Base-by-base conservation (phyloP, 2,113 vertebrate genomes). In the Aleadryas rufinucha region DNA sequence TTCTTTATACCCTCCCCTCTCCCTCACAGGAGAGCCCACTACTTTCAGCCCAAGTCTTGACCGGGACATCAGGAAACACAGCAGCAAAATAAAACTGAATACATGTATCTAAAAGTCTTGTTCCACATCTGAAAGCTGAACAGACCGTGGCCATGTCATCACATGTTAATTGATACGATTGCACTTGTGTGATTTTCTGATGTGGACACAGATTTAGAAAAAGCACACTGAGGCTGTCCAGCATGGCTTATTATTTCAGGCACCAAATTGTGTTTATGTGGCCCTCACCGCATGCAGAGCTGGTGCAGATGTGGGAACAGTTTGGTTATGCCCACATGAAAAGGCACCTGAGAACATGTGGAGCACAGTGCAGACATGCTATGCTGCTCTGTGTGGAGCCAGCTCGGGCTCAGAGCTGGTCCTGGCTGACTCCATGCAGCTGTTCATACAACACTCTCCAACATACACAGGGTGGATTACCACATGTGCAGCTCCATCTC, bases 301-400 rank as follows among this genome's bases (percentile, higher is more conserved):
- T 60, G 68, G 37, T 56, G 71, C 71, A 61, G 87, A 18, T 35
- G 37, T 44, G 49, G 63, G 41, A 77, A 24, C 10, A 19, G 37
- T 3, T 17, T 1, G 2, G 64, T 35, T n/a, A 19, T 9, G 30
- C 7, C 37, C 47, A 16, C 0, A 0, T 24, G 54, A 35, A 76
- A 17, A 77, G 7, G 45, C 18, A 31, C 31, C 41, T 65, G 66
- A 21, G 53, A 57, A 6, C 2, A 3, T 0, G 0, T 16, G 45
- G 28, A 61, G 17, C 0, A 0, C 35, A 3, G 24, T 2, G 9
- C 31, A 49, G 72, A 53, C 16, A 4, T 5, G 9, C 42, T 13
- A 0, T 0, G 1, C 12, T 31, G 28, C 56, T 91, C 60, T 52
- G 35, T 30, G 56, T 44, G 72, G 47, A 75, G 47, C 39, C 74